Conservation (phyloP, 2,113 vertebrate genomes). For the Mesoclemmys tuberculata region DNA sequence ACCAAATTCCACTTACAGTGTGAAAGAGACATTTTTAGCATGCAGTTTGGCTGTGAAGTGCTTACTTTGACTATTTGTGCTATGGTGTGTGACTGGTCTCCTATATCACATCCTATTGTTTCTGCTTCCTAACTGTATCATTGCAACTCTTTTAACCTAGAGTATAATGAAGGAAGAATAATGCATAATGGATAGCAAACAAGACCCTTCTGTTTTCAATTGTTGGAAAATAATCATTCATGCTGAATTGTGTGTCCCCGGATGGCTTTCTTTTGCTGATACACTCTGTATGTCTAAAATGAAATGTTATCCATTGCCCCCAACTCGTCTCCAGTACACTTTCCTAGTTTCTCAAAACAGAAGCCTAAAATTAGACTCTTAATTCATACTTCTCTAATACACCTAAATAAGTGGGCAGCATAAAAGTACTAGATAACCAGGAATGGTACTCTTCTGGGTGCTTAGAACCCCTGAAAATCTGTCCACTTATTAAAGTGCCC, state of each 20-base stretch:
- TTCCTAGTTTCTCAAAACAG: constrained; percentile 33
- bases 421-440: background rate
- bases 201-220: background rate
- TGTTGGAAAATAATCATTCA: constrained; percentile 63
- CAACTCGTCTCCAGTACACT: background rate
- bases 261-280: constrained; percentile 61
- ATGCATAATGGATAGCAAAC: constrained; percentile 52
- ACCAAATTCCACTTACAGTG: background rate
- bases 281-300: background rate
- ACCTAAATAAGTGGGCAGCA: background rate
- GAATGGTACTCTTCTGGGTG: background rate
- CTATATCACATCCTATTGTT: background rate
- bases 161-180: constrained; percentile 25
- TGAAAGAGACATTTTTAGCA: background rate
- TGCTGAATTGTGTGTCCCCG: constrained; percentile 55
- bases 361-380: background rate
- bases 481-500: background rate
- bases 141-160: background rate
- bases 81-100: background rate
- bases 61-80: background rate
- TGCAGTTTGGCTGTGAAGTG: background rate
- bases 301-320: background rate
- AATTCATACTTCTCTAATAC: background rate
- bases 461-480: background rate
- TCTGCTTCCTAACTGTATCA: background rate